These are phyloP conservation scores for Callithrix jacchus DNA, from an alignment of 2,113 vertebrate species.

Conservation along the genomic window DNA sequence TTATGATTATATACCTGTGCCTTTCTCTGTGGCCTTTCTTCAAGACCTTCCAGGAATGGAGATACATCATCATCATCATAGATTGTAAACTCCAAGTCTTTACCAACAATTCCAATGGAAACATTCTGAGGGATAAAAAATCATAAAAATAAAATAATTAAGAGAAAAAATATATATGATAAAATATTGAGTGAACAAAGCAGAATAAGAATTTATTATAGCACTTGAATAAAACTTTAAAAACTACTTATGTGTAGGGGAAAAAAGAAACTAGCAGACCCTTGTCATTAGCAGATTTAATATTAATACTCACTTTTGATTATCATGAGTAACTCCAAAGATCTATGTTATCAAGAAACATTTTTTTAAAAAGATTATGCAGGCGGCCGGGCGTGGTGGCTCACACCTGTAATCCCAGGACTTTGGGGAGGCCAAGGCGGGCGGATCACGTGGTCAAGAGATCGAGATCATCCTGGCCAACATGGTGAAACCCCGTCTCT, in stretches of 20 bases:
- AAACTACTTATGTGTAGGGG: not conserved
- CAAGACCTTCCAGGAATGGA: conserved; percentile 95
- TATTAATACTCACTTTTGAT: not conserved
- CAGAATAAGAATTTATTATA: conserved; percentile 5
- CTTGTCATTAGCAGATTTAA: not conserved
- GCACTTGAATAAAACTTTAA: conserved; percentile 27
- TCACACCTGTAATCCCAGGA: no score
- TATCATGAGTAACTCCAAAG: not conserved
- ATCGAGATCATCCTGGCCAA: no score
- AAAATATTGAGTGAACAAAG: not conserved
- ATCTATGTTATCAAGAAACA: not conserved
- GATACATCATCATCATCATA: conserved; percentile 97
- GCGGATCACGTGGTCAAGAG: no score
- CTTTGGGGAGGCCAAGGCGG: no score
- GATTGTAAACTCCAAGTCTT: conserved; percentile 97
- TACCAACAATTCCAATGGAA: conserved; percentile 97
- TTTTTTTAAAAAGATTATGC: conserved; percentile 5
- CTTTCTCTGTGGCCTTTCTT: conserved; percentile 97
- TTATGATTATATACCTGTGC: conserved; percentile 82
- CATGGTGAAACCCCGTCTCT: no score
- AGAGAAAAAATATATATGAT: not conserved
- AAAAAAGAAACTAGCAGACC: not conserved
- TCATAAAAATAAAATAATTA: conserved; percentile 9
- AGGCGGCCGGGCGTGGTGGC: not conserved
- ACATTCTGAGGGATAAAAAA: conserved; percentile 88